These are phyloP conservation scores for Drosophila kanekoi DNA, from an alignment of 2,888 invertebrate genomes.

Conservation along the genomic window DNA sequence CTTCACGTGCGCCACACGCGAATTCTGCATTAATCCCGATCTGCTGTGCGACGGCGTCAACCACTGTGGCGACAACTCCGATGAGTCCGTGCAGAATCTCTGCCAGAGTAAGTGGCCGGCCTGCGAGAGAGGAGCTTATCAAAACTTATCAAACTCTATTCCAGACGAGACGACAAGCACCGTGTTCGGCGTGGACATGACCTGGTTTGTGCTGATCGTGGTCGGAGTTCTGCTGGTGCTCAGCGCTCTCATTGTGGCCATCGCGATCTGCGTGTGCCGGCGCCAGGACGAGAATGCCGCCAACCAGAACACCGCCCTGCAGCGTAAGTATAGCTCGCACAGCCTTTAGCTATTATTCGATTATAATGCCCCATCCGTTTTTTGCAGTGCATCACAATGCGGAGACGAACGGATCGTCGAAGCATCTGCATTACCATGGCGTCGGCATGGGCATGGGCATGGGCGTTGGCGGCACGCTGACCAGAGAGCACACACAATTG, in stretches of 20 bases:
- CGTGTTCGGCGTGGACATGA: conserved; percentile 90
- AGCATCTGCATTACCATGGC: conserved; percentile 86
- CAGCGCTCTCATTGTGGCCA: conserved; percentile 89
- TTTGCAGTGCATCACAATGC: conserved; percentile 84
- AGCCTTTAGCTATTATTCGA: too few relatives aligned
- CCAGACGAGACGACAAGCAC: conserved; percentile 88
- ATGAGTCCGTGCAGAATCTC: conserved; percentile 93
- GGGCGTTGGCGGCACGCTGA: conserved; percentile 86
- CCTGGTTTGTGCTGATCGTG: conserved; percentile 91
- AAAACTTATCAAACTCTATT: not conserved
- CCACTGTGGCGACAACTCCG: conserved; percentile 97
- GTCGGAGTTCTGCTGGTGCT: conserved; percentile 90
- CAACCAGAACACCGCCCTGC: conserved; percentile 86
- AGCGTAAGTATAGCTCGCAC: conserved; percentile 73
- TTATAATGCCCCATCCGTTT: not conserved
- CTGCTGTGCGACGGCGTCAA: conserved; percentile 96
- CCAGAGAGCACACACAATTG: conserved; percentile 87
- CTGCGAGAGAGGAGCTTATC: too few relatives aligned
- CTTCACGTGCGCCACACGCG: conserved; percentile 93
- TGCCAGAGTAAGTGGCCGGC: conserved; percentile 91
- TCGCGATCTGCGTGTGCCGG: conserved; percentile 92
- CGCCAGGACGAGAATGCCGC: conserved; percentile 84
- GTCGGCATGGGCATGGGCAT: conserved; percentile 62
- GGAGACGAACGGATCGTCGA: conserved; percentile 90
- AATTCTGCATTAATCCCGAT: conserved; percentile 96